phyloP scores from a whole-genome alignment of 2,888 invertebrate species.

The Dione vanillae region DNA sequence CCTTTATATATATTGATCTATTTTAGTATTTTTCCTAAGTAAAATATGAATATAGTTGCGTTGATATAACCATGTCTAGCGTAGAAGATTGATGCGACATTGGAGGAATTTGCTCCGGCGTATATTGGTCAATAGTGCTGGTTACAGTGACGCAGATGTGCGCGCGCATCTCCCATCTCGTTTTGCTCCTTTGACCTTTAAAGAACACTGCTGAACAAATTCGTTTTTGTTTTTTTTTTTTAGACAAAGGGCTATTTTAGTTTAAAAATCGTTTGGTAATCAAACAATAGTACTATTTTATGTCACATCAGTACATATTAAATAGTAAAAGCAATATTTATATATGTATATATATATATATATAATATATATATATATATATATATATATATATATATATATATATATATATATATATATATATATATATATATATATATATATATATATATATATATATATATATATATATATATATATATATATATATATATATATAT shows the following conservation, averaged over 20 bases:
- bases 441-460: no score
- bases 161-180: conserved; percentile 65
- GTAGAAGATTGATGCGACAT: conserved; percentile 42
- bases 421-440: no score
- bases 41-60: not conserved
- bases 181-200: conserved; percentile 36
- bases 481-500: no score
- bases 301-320: not conserved
- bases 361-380: no score
- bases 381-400: no score
- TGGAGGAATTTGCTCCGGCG: conserved; percentile 22
- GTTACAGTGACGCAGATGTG: conserved; percentile 64
- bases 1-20: no score
- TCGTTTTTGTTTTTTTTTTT: not conserved
- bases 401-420: no score
- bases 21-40: conserved; percentile 23
- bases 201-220: conserved; percentile 7
- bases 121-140: conserved; percentile 69
- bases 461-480: no score
- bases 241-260: conserved; percentile 5
- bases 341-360: no score
- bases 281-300: not conserved
- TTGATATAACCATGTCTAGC: conserved; percentile 23
- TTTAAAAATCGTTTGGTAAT: not conserved
- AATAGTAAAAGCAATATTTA: no score